phyloP scores from a whole-genome alignment of 2,888 invertebrate species.

The Ceriagrion tenellum region DNA sequence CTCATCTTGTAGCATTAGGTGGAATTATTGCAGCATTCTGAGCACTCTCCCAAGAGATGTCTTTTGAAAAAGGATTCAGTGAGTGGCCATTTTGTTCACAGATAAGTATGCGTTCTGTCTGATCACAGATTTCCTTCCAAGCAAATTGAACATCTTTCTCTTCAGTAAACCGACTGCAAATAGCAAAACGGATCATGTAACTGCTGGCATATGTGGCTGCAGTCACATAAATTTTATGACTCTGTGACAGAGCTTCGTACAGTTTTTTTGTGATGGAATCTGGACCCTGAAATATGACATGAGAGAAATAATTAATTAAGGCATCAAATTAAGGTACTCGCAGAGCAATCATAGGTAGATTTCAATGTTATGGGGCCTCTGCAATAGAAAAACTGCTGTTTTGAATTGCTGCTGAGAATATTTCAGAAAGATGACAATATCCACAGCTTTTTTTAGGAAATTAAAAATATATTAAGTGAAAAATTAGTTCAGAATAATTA shows the following conservation, averaged over 20 bases:
- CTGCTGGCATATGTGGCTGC: slow-evolving; percentile 85
- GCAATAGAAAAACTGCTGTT: too few relatives aligned
- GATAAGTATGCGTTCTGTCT: slow-evolving; percentile 76
- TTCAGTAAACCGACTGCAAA: slow-evolving; percentile 87
- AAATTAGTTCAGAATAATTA: too few relatives aligned
- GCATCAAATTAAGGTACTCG: neutral
- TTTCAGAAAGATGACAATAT: too few relatives aligned
- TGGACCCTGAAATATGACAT: slow-evolving; percentile 79
- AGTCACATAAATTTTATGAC: slow-evolving; percentile 90
- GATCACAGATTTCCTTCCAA: slow-evolving; percentile 85
- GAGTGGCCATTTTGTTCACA: neutral
- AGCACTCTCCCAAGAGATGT: neutral
- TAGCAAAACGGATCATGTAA: slow-evolving; percentile 88
- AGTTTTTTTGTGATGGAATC: slow-evolving; percentile 86
- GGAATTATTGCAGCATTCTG: neutral
- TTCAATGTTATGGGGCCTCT: too few relatives aligned
- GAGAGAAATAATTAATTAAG: neutral
- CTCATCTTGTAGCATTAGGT: neutral
- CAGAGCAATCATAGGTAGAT: too few relatives aligned
- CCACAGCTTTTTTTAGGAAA: too few relatives aligned
- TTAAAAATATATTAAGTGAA: too few relatives aligned
- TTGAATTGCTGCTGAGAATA: too few relatives aligned
- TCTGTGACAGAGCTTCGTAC: slow-evolving; percentile 85
- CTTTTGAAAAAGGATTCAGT: slow-evolving; percentile 7
- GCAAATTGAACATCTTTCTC: slow-evolving; percentile 87